A percentile compares a stretch with the other conserved stretches of the same genome.
Conservation (phyloP, 2,888 invertebrate species). For the Dynastes grantii region DNA sequence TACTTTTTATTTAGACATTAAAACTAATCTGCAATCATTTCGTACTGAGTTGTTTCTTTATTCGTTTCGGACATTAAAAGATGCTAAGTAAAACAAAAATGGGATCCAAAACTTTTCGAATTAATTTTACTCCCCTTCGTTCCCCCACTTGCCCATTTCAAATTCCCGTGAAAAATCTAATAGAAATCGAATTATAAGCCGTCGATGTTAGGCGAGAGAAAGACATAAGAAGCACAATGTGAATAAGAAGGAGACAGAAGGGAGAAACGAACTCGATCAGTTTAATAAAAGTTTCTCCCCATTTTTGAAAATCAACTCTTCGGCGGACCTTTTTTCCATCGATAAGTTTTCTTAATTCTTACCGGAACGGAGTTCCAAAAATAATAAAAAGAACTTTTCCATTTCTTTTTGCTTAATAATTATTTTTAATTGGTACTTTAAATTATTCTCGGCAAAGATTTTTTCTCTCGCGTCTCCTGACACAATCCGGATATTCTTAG, state of each 20-base stretch:
- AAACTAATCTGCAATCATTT: background rate
- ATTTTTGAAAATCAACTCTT: slow-evolving; percentile 25
- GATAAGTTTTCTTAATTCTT: slow-evolving; percentile 32
- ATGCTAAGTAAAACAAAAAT: slow-evolving; percentile 39
- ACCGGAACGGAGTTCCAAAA: background rate
- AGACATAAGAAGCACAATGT: background rate
- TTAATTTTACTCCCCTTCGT: slow-evolving; percentile 29
- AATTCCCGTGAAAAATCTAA: slow-evolving; percentile 42
- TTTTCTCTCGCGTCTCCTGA: background rate
- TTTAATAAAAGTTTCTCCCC: slow-evolving; percentile 39
- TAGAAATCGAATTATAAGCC: slow-evolving; percentile 46
- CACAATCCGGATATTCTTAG: slow-evolving; percentile 22
- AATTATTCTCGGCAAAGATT: slow-evolving; percentile 10
- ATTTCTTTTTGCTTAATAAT: slow-evolving; percentile 21
- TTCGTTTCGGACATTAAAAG: too few species aligned
- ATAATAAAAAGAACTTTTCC: slow-evolving; percentile 29
- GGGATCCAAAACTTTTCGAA: slow-evolving; percentile 42
- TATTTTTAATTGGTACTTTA: slow-evolving; percentile 43
- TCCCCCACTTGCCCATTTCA: slow-evolving; percentile 1
- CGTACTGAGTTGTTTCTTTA: too few species aligned
- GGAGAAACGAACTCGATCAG: slow-evolving; percentile 2
- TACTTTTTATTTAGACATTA: too few species aligned
- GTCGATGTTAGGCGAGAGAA: slow-evolving; percentile 11
- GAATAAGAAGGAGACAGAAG: background rate
- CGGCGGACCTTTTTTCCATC: slow-evolving; percentile 18